Base-by-base conservation (phyloP, 2,888 invertebrate species). In the Plutella xylostella region DNA sequence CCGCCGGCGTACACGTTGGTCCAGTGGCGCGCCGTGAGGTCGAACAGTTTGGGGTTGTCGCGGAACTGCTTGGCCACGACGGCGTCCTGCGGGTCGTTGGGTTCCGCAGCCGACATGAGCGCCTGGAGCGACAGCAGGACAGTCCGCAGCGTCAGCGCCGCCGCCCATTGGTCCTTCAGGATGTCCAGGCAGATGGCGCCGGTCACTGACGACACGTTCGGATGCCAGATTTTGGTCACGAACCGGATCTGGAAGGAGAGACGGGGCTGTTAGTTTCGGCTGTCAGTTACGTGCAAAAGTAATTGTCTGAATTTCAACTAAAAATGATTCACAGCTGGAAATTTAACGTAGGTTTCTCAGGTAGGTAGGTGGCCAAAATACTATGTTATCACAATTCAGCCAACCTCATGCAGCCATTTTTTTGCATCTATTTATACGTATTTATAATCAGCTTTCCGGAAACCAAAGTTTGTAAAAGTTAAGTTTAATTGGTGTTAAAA, bases 121-220 rank as follows among this genome's bases (percentile, higher is more conserved):
- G 98, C 98, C 88, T 99, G 99, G 54, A 99, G 86, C 2, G 98
- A 98, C 21, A 99, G 82, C 47, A 99, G 82, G 21, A 98, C 98
- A 22, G 98, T 98, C 51, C 98, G 88, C 50, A 99, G 83, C 0
- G 98, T 99, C 90, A 99, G 94, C 6, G 99, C 98, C 43, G 99
- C 99, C 50, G 99, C 99, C 98, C 96, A 96, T 74, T 96, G 95
- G 68, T 96, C 96, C 86, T 98, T 98, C 46, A 99, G 86, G 64
- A 99, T 99, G 76, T 99, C 99, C 75, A 99, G 87, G 78, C 99
- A 99, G 64, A 99, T 98, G 42, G 97, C 97, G 46, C 96, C 96
- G 0, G 99, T 99, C 14, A 97, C 98, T 14, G 98, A 98, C 43
- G 98, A 98, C 64, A 99, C 97, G 80, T 99, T 99, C 45, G 99